These are phyloP conservation scores for Lasioglossum baleicum DNA, from an alignment of 1,140 invertebrate genomes.

Conservation along the genomic window DNA sequence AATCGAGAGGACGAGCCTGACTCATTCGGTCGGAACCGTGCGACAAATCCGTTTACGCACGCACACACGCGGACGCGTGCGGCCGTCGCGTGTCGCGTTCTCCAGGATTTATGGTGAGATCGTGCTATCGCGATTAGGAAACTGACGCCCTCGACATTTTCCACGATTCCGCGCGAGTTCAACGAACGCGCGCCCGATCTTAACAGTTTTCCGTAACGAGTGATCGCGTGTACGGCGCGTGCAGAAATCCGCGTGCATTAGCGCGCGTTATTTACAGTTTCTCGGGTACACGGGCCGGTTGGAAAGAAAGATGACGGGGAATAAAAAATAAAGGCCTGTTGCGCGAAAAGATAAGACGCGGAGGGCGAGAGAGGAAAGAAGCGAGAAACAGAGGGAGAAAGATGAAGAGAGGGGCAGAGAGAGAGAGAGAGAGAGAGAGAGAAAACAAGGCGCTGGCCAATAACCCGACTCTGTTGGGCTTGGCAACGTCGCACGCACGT, in stretches of 20 bases:
- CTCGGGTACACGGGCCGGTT: too few relatives aligned
- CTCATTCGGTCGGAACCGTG: neutral
- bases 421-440: neutral
- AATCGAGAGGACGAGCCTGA: neutral
- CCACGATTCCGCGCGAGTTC: conserved; percentile 38
- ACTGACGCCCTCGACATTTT: conserved; percentile 39
- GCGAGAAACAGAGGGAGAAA: neutral
- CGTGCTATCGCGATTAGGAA: conserved; percentile 27
- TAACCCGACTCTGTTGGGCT: conserved; percentile 34
- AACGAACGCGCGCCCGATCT: conserved; percentile 11
- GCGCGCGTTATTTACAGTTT: neutral
- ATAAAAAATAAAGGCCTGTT: too few relatives aligned
- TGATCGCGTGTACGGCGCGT: neutral
- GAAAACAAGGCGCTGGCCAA: conserved; percentile 31
- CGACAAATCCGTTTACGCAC: conserved; percentile 21
- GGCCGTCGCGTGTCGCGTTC: conserved; percentile 4
- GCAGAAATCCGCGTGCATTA: neutral
- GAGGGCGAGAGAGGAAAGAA: neutral
- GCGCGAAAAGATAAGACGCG: neutral
- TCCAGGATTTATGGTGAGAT: conserved; percentile 21
- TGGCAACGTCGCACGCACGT: conserved; percentile 38
- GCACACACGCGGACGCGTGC: neutral
- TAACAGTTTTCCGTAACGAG: conserved; percentile 24
- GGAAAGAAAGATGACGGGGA: neutral
- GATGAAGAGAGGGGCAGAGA: neutral